phyloP scores from a whole-genome alignment of 2,888 invertebrate genomes.

The Andrena chrysosceles region DNA sequence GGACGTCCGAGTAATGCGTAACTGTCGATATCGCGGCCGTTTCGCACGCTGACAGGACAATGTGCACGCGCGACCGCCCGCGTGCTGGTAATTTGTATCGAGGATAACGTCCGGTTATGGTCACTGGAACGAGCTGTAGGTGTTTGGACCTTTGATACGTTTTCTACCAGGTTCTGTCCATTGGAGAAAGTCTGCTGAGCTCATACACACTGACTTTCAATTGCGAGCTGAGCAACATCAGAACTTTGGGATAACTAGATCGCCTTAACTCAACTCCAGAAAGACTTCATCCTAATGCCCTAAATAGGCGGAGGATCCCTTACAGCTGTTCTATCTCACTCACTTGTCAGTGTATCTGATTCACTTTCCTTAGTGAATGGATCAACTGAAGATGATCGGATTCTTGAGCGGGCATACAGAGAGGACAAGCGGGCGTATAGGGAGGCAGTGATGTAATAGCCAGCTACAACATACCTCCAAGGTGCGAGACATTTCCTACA shows the following conservation, averaged over 20 bases:
- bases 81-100: slow-evolving; percentile 55
- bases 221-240: background rate
- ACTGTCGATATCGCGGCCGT: slow-evolving; percentile 71
- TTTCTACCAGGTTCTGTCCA: background rate
- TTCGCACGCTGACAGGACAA: slow-evolving; percentile 66
- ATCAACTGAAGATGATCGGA: too few relatives aligned
- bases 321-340: too few relatives aligned
- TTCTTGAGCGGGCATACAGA: too few relatives aligned
- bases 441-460: too few relatives aligned
- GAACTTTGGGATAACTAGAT: background rate
- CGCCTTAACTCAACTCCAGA: background rate
- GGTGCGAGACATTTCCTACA: too few relatives aligned
- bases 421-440: too few relatives aligned
- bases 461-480: too few relatives aligned
- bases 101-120: slow-evolving; percentile 47
- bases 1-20: slow-evolving; percentile 68
- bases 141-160: slow-evolving; percentile 9
- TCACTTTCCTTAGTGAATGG: too few relatives aligned
- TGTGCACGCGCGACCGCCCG: slow-evolving; percentile 60
- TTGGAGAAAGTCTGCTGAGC: background rate
- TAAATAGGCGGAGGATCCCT: too few relatives aligned
- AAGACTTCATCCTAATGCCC: too few relatives aligned
- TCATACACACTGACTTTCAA: background rate
- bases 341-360: too few relatives aligned
- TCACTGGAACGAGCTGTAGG: slow-evolving; percentile 24